Evolutionary conservation across 1,140 invertebrate genomes (phyloP).

Genomic region (Lysiphlebus fabarum): DNA sequence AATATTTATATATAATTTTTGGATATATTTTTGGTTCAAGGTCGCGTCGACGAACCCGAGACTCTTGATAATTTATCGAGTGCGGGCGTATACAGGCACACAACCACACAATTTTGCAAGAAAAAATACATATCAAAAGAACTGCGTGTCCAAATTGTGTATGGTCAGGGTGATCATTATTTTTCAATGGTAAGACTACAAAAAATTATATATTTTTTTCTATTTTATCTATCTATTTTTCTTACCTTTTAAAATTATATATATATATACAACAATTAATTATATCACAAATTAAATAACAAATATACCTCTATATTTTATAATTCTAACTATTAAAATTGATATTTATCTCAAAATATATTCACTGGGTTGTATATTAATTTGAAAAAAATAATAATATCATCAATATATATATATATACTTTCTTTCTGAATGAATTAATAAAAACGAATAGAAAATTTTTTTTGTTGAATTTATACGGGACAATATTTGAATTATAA

Average conservation of each 20-base stretch:
- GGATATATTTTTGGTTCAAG: constrained; percentile 16
- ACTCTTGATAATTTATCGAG: constrained; percentile 25
- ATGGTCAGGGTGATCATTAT: constrained; percentile 1
- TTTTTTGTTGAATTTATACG: constrained; percentile 7
- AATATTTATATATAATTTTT: constrained; percentile 13
- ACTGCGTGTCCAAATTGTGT: background rate
- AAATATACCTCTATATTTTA: too few species aligned
- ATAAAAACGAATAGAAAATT: background rate
- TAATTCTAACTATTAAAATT: too few species aligned
- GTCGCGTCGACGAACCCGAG: constrained; percentile 12
- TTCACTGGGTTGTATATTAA: too few species aligned
- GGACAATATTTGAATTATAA: constrained; percentile 16
- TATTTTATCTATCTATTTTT: too few species aligned
- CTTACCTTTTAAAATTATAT: background rate
- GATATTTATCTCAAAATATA: too few species aligned
- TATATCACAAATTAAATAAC: too few species aligned
- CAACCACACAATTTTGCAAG: background rate
- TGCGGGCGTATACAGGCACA: constrained; percentile 10
- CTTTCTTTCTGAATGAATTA: too few species aligned
- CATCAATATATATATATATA: too few species aligned
- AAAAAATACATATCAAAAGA: constrained; percentile 1
- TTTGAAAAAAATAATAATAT: too few species aligned
- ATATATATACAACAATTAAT: background rate
- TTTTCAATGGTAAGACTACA: too few species aligned
- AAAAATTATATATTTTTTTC: too few species aligned